Evolutionary conservation across 2,797 vertebrate species (phyloP), one percentile per base, ranked within the genome.

Genomic region (Dipus sagitta): DNA sequence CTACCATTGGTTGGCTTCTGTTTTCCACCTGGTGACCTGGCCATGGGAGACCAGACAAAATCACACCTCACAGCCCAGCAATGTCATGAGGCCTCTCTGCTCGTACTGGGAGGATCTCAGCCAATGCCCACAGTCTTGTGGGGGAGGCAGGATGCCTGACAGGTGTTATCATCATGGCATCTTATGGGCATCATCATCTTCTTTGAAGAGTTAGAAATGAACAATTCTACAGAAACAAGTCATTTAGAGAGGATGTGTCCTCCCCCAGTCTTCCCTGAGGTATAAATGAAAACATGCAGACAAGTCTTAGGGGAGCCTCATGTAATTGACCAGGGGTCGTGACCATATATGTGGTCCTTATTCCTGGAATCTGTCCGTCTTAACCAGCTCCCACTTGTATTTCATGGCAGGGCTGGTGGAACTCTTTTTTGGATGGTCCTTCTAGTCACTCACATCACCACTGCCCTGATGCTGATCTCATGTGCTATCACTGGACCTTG

Each of bases 131-230:
- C 60, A 62, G 47, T 65, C 76, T 24, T 78, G 0, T 3, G 5
- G n/a, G 8, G 30, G 54, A 9, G 20, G 71, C 81, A 84, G 95
- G 86, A 70, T 79, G 79, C 54, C 67, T 3, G 0, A 26, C 38
- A 86, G 70, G 26, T 58, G 13, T 91, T 92, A 68, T 65, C 38
- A 65, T 62, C 58, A 89, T 3, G 21, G 80, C 87, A 91, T 95
- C 94, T 95, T 89, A 94, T 2, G 92, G 92, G 83, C 74, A 81
- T 8, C 67, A 54, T 71, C 23, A 32, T 80, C 77, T 80, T 89
- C 90, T 94, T 72, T 87, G 64, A 84, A 89, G 95, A 79, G 90
- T 72, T 78, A 93, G 93, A 95, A 94, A 95, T 95, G 95, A 96
- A 91, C 91, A 92, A 81, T 89, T 88, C 60, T 76, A 24, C 13